Base-by-base conservation (phyloP, 2,888 invertebrate species). In the Epinotia ramella region DNA sequence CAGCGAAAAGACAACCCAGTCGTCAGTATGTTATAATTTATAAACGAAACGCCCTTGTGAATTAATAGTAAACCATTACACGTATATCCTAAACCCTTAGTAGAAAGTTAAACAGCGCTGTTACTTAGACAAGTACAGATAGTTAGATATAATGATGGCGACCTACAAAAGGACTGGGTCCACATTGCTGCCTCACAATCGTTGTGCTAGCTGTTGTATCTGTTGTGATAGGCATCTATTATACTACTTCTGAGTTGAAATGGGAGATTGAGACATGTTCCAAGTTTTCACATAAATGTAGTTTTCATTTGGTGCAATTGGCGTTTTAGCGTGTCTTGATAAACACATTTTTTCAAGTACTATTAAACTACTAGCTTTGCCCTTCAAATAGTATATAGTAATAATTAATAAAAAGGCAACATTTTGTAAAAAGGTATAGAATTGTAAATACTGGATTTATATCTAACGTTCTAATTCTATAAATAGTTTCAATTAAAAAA, bases 101-200 rank as follows among this genome's bases (percentile, higher is more conserved):
- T 73, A 71, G 76, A 76, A 76, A 76, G 76, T 72, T 76, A 72
- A 76, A 67, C 40, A 67, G 56, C 28, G 57, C 71, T 67, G 53
- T 76, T 76, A 76, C 71, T 75, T 46, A 72, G 56, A 62, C 11
- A 62, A 71, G 28, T 49, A 53, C 68, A 60, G 59, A 70, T 65
- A 71, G 60, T 60, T 75, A 75, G 66, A 75, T 44, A 63, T 72
- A 76, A 76, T 76, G 71, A 56, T 18, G 1, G 28, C 33, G 76
- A 72, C 76, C 76, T 57, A 76, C 66, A 33, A 71, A 67, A 72
- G 76, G 71, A 67, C 76, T 57, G 71, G 62, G 56, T 72, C 71
- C 62, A 67, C 76, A 67, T 62, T 65, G 62, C 71, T 62, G 28
- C 12, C 56, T 71, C 40, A 28, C 56, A 46, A 20, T 66, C 60